Conservation (phyloP, 1,140 invertebrate genomes). For the Heliconius nattereri region DNA sequence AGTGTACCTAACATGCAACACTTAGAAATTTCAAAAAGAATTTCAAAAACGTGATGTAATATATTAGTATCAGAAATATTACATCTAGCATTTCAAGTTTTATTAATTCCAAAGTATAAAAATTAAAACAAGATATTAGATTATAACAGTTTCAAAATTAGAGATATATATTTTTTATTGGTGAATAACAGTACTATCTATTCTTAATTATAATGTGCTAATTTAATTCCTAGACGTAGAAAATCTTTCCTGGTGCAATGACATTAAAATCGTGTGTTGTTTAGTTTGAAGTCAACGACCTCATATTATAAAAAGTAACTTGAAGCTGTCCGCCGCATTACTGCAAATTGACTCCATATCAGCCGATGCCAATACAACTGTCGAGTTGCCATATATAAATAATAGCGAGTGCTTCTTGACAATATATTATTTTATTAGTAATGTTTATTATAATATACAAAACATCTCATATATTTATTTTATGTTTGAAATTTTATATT, state of each 20-base stretch:
- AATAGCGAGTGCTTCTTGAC: constrained; percentile 27
- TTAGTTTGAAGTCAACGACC: constrained; percentile 66
- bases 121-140: neutral
- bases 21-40: neutral
- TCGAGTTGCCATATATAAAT: constrained; percentile 17
- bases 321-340: constrained; percentile 63
- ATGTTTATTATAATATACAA: neutral
- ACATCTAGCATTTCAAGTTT: neutral
- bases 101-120: neutral
- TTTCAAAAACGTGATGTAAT: neutral
- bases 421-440: constrained; percentile 27
- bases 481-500: neutral
- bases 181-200: neutral
- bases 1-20: too few species aligned
- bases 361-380: constrained; percentile 45
- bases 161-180: neutral
- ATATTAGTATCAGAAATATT: neutral
- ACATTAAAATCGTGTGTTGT: constrained; percentile 58
- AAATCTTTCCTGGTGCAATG: constrained; percentile 60
- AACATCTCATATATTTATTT: neutral
- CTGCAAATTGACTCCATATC: constrained; percentile 75
- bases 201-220: constrained; percentile 19
- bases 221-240: constrained; percentile 23
- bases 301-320: constrained; percentile 70
- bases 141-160: neutral